These are phyloP conservation scores for Ligdia adustata DNA, from an alignment of 2,888 invertebrate genomes.

Conservation along the genomic window DNA sequence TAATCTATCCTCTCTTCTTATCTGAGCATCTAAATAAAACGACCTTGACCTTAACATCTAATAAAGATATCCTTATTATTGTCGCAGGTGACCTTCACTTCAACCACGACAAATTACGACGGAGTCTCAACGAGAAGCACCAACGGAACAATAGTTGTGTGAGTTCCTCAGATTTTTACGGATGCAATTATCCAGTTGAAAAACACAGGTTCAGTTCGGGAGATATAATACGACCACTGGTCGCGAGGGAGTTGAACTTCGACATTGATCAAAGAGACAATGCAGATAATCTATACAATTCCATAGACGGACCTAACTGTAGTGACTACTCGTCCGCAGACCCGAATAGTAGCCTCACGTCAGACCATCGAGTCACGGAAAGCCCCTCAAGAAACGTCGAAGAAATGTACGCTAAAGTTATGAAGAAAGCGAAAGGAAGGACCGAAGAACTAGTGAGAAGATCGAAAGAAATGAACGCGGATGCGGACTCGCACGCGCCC, in stretches of 20 bases:
- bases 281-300: conserved; percentile 70
- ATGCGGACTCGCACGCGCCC: conserved; percentile 44
- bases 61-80: conserved; percentile 26
- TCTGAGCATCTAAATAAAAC: too few species aligned
- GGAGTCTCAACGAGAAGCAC: conserved; percentile 80
- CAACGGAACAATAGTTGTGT: conserved; percentile 82
- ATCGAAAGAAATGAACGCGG: conserved; percentile 56
- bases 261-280: conserved; percentile 67
- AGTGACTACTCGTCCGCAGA: conserved; percentile 66
- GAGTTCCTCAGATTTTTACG: conserved; percentile 81
- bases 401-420: conserved; percentile 95
- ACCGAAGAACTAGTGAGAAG: conserved; percentile 58
- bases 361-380: conserved; percentile 72
- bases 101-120: conserved; percentile 73
- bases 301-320: conserved; percentile 65
- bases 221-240: conserved; percentile 73
- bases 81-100: conserved; percentile 77
- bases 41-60: too few species aligned
- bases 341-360: conserved; percentile 56
- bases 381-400: conserved; percentile 89
- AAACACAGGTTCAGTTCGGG: conserved; percentile 80
- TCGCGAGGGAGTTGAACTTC: conserved; percentile 73
- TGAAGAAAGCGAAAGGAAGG: conserved; percentile 86
- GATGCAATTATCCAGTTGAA: conserved; percentile 81
- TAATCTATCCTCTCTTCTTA: too few species aligned